Base-by-base conservation (phyloP, 2,888 invertebrate species). In the Entomobrya multifasciata region DNA sequence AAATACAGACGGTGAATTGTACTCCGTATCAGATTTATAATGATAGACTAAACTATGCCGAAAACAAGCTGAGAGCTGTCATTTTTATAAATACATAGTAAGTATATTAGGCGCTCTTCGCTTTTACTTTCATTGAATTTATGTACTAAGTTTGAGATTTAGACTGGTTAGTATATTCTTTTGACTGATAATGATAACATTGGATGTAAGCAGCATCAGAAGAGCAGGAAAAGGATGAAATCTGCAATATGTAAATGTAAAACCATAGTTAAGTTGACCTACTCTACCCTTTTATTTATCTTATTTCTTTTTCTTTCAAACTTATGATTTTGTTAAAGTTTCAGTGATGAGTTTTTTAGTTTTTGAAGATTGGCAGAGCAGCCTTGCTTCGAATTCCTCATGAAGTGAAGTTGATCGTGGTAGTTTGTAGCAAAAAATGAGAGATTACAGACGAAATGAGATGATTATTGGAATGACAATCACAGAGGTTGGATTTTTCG, bases 401-500 rank as follows among this genome's bases (percentile, higher is more conserved):
- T 62, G 17, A 10, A 17, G 4, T 36, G 22, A 70, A 15, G 49
- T n/a, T n/a, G 25, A 20, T 44, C 17, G 8, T 25, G 25, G 11
- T 27, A 41, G 13, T 55, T 60, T 60, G 17, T 17, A 25, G 55
- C 2, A 17, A 27, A 17, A 60, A 20, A 22, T 41, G 30, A 25
- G 47, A n/a, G 62, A 78, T 20, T 25, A 11, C 15, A 78, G 10
- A 44, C 22, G 86, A 87, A 86, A 89, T 76, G 77, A 74, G 87
- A 83, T 88, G 87, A 82, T 83, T 44, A 82, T 83, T 44, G 67
- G 67, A 41, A 44, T 67, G 3, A 67, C 20, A 67, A 89, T 87
- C 87, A 89, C 89, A 89, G n/a, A n/a, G 86, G 83, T 87, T 83
- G 87, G 86, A 87, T 86, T 89, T 85, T 85, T 57, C 85, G 20